Conservation (phyloP, 1,140 invertebrate species). For the Holotrichia oblita region DNA sequence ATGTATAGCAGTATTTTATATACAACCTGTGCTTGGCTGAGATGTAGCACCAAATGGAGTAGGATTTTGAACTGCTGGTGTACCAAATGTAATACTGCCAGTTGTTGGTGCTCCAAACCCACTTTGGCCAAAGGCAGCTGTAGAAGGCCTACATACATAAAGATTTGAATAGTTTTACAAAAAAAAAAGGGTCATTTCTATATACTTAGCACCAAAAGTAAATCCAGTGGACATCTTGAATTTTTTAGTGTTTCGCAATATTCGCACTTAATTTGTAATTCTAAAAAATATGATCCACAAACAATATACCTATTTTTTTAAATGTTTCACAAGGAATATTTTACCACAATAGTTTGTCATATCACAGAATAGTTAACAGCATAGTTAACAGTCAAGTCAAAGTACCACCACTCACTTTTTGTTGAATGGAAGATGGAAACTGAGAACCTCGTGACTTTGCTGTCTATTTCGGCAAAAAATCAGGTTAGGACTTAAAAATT, state of each 20-base stretch:
- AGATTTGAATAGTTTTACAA: background rate
- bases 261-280: background rate
- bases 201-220: constrained; percentile 44
- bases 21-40: constrained; percentile 24
- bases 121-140: constrained; percentile 33
- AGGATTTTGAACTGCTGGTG: background rate
- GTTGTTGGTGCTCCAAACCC: constrained; percentile 40
- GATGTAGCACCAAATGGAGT: constrained; percentile 38
- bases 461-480: no score
- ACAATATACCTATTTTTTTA: no score
- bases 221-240: constrained; percentile 43
- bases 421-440: no score
- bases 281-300: no score
- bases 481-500: no score
- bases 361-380: no score
- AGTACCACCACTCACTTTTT: no score
- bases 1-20: background rate
- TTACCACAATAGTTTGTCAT: no score
- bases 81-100: constrained; percentile 38
- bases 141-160: constrained; percentile 31
- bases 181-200: background rate
- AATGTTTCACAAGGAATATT: no score
- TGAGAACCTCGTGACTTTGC: no score
- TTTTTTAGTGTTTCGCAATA: background rate
- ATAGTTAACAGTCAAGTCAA: no score